Evolutionary conservation across 2,888 invertebrate species (phyloP), one percentile per base, ranked within the genome.

Genomic region (Pseudococcus longispinus): DNA sequence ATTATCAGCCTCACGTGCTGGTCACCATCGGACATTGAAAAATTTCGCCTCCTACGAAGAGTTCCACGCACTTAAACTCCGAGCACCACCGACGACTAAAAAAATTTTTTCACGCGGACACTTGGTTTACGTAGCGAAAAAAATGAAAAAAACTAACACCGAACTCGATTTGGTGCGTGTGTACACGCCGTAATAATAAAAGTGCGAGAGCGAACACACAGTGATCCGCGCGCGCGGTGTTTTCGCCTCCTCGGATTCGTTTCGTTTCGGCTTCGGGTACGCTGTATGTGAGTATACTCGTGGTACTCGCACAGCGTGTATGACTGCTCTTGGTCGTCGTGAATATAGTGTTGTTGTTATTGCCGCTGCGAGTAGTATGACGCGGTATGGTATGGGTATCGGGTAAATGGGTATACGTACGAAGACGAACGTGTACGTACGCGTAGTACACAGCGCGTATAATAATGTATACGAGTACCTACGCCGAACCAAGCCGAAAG

Each of bases 211-310:
- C 26, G 70, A 26, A 70, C 70, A 29, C 4, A 13, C 65, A 70
- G 29, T 70, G 70, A 70, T 70, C 70, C 29, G 70, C 70, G 70
- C 70, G 70, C 70, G 70, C 70, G 70, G 18, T 70, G 70, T 70
- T 70, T 70, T 70, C 60, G 60, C 60, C 60, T 60, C 60, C 60
- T 70, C 70, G 70, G 29, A 29, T 70, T 70, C 29, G 70, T 46
- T 11, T 46, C 46, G 46, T 20, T 23, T 60, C 11, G 51, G 51
- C n/a, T 55, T 60, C 60, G 60, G 60, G 11, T 60, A 55, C n/a
- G 15, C 55, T 51, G 51, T n/a, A 51, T n/a, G n/a, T n/a, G 51
- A 5, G 51, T 51, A 60, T 23, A n/a, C 51, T 2, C 51, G n/a
- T 18, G n/a, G n/a, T 51, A 46, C 44, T 46, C 44, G 51, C n/a